Conservation (phyloP, 2,888 invertebrate species). For the Cremastinae sp. region DNA sequence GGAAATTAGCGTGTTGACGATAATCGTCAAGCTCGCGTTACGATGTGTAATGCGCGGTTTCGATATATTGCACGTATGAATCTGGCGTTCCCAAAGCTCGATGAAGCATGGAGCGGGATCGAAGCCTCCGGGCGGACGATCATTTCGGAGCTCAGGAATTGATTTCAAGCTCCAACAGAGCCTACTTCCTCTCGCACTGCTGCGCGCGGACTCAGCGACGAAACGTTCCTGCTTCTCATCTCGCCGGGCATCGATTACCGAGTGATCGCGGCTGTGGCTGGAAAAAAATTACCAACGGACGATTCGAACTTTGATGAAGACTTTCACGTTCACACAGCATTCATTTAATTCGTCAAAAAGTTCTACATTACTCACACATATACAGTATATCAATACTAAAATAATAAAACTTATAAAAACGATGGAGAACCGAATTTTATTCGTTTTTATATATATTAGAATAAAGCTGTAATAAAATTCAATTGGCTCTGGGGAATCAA, state of each 20-base stretch:
- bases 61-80: constrained; percentile 59
- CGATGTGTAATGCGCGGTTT: constrained; percentile 21
- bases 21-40: too few relatives aligned
- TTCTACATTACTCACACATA: too few relatives aligned
- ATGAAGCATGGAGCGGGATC: constrained; percentile 70
- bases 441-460: too few relatives aligned
- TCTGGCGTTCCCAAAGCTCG: constrained; percentile 74
- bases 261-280: background rate
- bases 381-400: too few relatives aligned
- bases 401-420: too few relatives aligned
- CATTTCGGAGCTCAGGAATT: constrained; percentile 69
- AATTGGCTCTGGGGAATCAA: too few relatives aligned
- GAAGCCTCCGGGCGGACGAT: constrained; percentile 60
- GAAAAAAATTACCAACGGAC: background rate
- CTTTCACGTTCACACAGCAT: background rate
- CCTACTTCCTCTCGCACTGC: constrained; percentile 66
- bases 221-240: constrained; percentile 25
- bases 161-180: constrained; percentile 71
- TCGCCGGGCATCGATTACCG: background rate
- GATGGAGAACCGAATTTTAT: too few relatives aligned
- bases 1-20: constrained; percentile 19
- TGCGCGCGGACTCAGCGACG: constrained; percentile 27
- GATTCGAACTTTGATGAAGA: background rate
- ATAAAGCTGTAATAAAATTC: too few relatives aligned
- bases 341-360: too few relatives aligned